These are phyloP conservation scores for Catotricha subobsoleta DNA, from an alignment of 2,888 invertebrate species.

Conservation along the genomic window DNA sequence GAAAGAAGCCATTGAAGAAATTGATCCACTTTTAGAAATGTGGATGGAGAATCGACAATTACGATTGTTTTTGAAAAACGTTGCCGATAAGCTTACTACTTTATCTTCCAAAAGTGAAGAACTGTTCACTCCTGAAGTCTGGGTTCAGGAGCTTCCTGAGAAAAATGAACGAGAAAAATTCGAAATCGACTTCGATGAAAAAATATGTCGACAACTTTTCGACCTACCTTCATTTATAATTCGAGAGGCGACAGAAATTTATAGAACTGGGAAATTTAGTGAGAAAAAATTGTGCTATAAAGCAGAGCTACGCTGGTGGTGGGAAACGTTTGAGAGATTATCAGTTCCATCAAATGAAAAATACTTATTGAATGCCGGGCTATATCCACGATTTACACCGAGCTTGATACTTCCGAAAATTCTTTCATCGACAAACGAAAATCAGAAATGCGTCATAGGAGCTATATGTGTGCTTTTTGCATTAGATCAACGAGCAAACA, in stretches of 20 bases:
- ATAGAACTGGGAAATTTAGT: not conserved
- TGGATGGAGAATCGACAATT: too few species aligned
- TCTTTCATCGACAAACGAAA: too few species aligned
- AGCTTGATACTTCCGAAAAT: not conserved
- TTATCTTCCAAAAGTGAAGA: too few species aligned
- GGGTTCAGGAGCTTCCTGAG: too few species aligned
- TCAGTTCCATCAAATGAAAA: too few species aligned
- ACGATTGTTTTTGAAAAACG: too few species aligned
- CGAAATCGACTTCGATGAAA: not conserved
- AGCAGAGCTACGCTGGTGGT: not conserved
- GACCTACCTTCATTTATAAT: not conserved
- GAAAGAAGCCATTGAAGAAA: too few species aligned
- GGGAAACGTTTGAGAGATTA: not conserved
- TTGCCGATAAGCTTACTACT: too few species aligned
- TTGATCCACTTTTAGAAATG: too few species aligned
- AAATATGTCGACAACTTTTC: not conserved
- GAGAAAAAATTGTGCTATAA: not conserved
- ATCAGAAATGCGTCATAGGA: not conserved
- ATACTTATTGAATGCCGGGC: not conserved
- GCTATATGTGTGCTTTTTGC: not conserved
- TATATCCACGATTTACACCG: not conserved
- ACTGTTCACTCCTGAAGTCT: too few species aligned
- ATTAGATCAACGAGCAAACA: not conserved
- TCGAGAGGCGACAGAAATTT: not conserved
- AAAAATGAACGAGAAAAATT: too few species aligned